These are phyloP conservation scores for Seriola aureovittata DNA, from an alignment of 2,113 vertebrate species.

Conservation along the genomic window DNA sequence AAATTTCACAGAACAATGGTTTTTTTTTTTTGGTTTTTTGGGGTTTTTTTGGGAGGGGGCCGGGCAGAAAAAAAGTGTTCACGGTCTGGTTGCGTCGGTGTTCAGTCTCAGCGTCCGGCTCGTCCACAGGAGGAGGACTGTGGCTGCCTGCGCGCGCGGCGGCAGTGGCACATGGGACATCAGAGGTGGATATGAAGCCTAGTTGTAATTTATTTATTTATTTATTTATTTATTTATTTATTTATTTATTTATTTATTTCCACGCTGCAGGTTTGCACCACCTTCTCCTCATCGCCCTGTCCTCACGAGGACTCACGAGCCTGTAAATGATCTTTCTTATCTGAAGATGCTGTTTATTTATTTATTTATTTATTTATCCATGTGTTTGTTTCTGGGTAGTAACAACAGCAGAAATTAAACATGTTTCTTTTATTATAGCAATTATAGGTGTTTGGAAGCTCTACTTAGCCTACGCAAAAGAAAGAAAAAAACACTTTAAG, in stretches of 20 bases:
- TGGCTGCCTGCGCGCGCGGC: conserved; percentile 44
- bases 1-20: background rate
- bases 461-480: background rate
- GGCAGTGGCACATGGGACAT: conserved; percentile 58
- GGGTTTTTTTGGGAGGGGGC: background rate
- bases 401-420: background rate
- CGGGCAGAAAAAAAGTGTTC: conserved; percentile 3
- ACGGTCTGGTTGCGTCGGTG: background rate
- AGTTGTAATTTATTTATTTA: background rate
- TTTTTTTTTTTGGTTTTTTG: background rate
- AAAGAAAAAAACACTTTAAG: background rate
- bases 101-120: conserved; percentile 18
- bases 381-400: background rate
- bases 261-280: conserved; percentile 7
- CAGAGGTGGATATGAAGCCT: conserved; percentile 4
- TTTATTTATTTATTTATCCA: background rate
- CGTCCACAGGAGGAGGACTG: conserved; percentile 31
- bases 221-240: background rate
- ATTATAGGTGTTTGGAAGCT: background rate
- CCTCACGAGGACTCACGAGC: background rate
- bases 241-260: background rate
- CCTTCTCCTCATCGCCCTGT: background rate
- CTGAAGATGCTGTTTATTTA: background rate
- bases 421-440: background rate
- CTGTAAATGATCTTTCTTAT: background rate